Base-by-base conservation (phyloP, 2,888 invertebrate species). In the Clostera curtula region DNA sequence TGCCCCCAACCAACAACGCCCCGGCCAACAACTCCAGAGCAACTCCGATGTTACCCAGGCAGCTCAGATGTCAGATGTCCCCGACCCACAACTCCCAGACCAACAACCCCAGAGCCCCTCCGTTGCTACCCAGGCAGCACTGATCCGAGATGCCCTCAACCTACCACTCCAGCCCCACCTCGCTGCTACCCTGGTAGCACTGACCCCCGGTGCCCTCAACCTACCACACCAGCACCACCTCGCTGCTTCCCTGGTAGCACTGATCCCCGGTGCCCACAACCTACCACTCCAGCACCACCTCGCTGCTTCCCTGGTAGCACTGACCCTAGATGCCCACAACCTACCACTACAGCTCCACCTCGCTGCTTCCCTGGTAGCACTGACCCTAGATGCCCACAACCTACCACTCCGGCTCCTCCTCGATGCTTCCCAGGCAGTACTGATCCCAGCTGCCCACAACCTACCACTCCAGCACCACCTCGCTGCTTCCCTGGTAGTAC, bases 361-460 rank as follows among this genome's bases (percentile, higher is more conserved):
- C 32, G 30, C n/a, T 61, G 58, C 18, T 59, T 27, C 25, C 53
- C 52, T 2, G 57, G 62, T 1, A 50, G 46, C 5, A 47, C 29
- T 0, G 59, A 59, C 23, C 48, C 50, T 5, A 33, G 62, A 3
- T 60, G 64, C 19, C 58, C 64, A 0, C 36, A 38, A 8, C 51
- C 52, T 0, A 53, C 53, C 0, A 56, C 55, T 3, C 52, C 62
- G 1, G 46, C 25, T 1, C 49, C 59, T 5, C 59, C 56, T 1
- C 37, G 25, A 3, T 61, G 82, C 17, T 76, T 44, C 32, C 73
- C 79, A 0, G 77, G 77, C 0, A 57, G 64, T 1, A 49, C 10
- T 0, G 73, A 83, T 37, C 67, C 72, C 1, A 41, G 66, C 4
- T 75, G 75, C 31, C 67, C 67, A 0, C 43, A 43, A 30, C 59